These are phyloP conservation scores for Ptychoptera albimana DNA, from an alignment of 2,888 invertebrate species.

Conservation along the genomic window DNA sequence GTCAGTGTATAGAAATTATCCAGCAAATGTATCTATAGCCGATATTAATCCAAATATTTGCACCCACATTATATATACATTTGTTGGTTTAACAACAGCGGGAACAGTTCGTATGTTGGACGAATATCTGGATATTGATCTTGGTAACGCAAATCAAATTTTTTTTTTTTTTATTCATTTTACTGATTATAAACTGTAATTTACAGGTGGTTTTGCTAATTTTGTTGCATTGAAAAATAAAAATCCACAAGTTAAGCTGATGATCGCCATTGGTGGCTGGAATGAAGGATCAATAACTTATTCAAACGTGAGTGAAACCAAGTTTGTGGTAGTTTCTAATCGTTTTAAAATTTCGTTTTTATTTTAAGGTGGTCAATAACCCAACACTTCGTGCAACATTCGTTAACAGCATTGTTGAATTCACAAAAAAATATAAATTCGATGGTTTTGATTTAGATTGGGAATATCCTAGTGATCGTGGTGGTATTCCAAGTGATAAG, in stretches of 20 bases:
- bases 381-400: background rate
- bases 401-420: constrained; percentile 32
- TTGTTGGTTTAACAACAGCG: constrained; percentile 39
- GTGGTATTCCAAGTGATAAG: constrained; percentile 62
- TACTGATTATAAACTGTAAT: no score
- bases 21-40: constrained; percentile 42
- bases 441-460: constrained; percentile 68
- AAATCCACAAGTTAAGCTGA: constrained; percentile 30
- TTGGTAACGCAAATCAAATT: no score
- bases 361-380: background rate
- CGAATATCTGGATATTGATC: constrained; percentile 32
- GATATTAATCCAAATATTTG: constrained; percentile 45
- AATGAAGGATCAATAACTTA: constrained; percentile 36
- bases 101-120: constrained; percentile 38
- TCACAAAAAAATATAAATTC: constrained; percentile 51
- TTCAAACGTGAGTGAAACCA: constrained; percentile 18
- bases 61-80: constrained; percentile 52
- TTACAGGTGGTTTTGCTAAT: constrained; percentile 20
- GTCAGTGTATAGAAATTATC: constrained; percentile 43
- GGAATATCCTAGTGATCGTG: constrained; percentile 71
- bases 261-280: constrained; percentile 41
- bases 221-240: constrained; percentile 28
- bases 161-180: no score
- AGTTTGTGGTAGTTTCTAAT: background rate
- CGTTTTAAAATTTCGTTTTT: background rate